Base-by-base conservation (phyloP, 2,113 vertebrate genomes). In the Eupsittula cactorum region DNA sequence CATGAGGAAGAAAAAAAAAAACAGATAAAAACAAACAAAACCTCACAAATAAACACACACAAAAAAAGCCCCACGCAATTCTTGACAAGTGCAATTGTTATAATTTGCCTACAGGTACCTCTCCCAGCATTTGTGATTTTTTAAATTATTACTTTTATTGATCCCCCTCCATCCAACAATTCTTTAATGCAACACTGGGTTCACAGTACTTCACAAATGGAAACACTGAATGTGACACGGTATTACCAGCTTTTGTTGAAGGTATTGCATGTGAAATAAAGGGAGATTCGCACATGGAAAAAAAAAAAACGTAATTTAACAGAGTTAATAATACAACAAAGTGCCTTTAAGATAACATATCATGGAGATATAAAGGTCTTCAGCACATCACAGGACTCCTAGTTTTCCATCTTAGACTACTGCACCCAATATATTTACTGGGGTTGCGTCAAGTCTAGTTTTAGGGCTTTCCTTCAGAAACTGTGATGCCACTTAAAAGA, bases 21-120 rank as follows among this genome's bases (percentile, higher is more conserved):
- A 2, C 50, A 33, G 33, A 57, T 13, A 15, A 28, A 47, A 68
- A n/a, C 37, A 47, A 20, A 27, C 8, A 71, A 75, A 49, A 50
- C 0, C 0, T 9, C 2, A 13, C 7, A 31, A n/a, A 25, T 8
- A 15, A 33, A 28, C 57, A 49, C 8, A 21, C 5, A 14, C 11
- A 42, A 12, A 63, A 41, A 47, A 20, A 24, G 33, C 20, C 33
- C 11, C 3, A 35, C 0, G 0, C 7, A 53, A n/a, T 28, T 59
- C 35, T 39, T 68, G 27, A 50, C 19, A 65, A 37, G 2, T 25
- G 11, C 13, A 69, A 52, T 9, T 37, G 16, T 17, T 49, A 13
- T 2, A 57, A 78, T 57, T 70, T 62, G n/a, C 31, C 13, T 31
- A 67, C 16, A 84, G 6, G 13, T 63, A 78, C 5, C 14, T 47